Conservation (phyloP, 1,140 invertebrate species). For the Stegodyphus mimosarum region DNA sequence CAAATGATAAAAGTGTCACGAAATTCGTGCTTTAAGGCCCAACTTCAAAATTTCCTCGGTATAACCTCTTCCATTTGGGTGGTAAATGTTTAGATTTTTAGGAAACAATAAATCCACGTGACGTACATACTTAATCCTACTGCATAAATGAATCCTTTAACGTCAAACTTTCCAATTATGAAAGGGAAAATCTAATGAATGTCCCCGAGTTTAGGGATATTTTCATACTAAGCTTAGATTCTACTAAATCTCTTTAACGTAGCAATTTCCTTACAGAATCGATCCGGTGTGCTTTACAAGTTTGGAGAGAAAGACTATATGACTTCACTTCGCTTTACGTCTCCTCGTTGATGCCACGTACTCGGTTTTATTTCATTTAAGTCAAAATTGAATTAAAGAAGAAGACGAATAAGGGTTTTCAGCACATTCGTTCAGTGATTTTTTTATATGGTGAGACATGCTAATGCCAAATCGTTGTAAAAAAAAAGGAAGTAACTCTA, state of each 20-base stretch:
- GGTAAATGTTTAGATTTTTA: slow-evolving; percentile 11
- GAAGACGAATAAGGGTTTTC: no score
- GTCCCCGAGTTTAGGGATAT: slow-evolving; percentile 11
- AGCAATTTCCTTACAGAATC: slow-evolving; percentile 20
- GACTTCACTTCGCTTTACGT: no score
- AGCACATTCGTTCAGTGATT: no score
- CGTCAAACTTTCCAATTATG: slow-evolving; percentile 18
- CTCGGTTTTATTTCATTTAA: slow-evolving; percentile 31
- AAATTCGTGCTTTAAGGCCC: no score
- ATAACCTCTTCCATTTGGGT: not conserved
- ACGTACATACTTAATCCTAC: not conserved
- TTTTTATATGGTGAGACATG: no score
- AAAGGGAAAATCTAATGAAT: slow-evolving; percentile 37
- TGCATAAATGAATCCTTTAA: slow-evolving; percentile 5
- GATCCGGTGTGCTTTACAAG: slow-evolving; percentile 11
- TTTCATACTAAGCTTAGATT: slow-evolving; percentile 16
- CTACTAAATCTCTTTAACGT: slow-evolving; percentile 1
- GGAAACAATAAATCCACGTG: not conserved
- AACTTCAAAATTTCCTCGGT: no score
- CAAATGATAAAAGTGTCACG: no score
- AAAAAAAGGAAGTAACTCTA: no score
- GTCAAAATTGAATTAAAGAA: slow-evolving; percentile 25
- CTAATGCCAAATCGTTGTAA: no score
- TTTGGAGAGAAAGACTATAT: not conserved
- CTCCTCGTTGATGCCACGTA: no score